phyloP scores from a whole-genome alignment of 1,140 invertebrate species.

The Paraescarpia echinospica region DNA sequence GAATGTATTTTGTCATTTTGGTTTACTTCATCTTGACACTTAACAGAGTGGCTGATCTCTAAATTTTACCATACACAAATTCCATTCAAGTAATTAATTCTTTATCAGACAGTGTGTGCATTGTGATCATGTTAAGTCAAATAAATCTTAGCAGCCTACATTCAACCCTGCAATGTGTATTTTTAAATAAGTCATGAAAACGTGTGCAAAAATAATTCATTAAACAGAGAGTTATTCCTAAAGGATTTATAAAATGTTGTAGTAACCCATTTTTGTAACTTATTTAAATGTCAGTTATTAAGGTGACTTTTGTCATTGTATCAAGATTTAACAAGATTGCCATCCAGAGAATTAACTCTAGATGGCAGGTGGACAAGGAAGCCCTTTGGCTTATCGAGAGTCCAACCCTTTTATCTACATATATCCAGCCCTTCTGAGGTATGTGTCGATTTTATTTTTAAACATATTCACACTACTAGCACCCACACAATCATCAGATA shows the following conservation, averaged over 20 bases:
- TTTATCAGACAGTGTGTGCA: neutral
- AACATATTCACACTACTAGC: too few relatives aligned
- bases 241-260: neutral
- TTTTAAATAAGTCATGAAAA: neutral
- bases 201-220: neutral
- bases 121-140: neutral
- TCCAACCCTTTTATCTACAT: too few relatives aligned
- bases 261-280: neutral
- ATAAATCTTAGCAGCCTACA: neutral
- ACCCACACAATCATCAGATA: too few relatives aligned
- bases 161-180: neutral
- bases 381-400: too few relatives aligned
- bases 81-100: neutral
- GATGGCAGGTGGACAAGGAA: too few relatives aligned
- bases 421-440: too few relatives aligned
- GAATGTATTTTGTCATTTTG: neutral
- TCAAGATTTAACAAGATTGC: neutral
- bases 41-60: neutral
- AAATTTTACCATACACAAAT: neutral
- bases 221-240: neutral
- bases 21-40: too few relatives aligned
- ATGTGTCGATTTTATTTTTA: too few relatives aligned
- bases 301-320: neutral
- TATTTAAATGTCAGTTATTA: neutral
- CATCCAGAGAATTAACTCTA: too few relatives aligned